Evolutionary conservation across 2,888 invertebrate genomes (phyloP).

Genomic region (Phytoseiulus persimilis): DNA sequence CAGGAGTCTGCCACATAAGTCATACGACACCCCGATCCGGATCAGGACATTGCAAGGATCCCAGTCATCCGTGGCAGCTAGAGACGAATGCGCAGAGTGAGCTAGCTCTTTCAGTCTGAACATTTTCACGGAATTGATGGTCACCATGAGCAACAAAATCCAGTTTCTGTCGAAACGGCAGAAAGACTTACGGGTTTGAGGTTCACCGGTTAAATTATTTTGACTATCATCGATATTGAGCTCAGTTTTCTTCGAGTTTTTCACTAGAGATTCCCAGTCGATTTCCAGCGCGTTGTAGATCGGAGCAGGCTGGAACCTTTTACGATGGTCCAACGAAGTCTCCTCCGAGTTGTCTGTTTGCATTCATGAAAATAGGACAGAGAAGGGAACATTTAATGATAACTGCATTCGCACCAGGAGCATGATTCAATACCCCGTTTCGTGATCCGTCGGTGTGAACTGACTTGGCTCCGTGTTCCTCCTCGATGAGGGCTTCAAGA

Average conservation of each 20-base stretch:
- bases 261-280: constrained; percentile 30
- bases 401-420: too few relatives aligned
- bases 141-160: too few relatives aligned
- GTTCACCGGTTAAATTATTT: not conserved
- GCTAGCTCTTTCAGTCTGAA: too few relatives aligned
- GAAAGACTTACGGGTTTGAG: not conserved
- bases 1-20: not conserved
- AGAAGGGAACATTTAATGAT: not conserved
- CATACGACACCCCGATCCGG: constrained; percentile 19
- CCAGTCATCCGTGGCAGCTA: constrained; percentile 7
- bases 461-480: constrained; percentile 16
- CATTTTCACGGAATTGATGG: too few relatives aligned
- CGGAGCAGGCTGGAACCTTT: constrained; percentile 25
- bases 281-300: constrained; percentile 34
- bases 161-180: too few relatives aligned
- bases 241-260: not conserved
- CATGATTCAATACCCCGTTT: too few relatives aligned
- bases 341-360: not conserved
- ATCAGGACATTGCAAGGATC: not conserved
- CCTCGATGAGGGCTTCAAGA: constrained; percentile 32
- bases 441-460: too few relatives aligned
- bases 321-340: not conserved
- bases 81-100: not conserved
- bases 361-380: not conserved
- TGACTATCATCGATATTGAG: not conserved